phyloP scores from a whole-genome alignment of 2,888 invertebrate genomes.

The Parochlus steinenii region DNA sequence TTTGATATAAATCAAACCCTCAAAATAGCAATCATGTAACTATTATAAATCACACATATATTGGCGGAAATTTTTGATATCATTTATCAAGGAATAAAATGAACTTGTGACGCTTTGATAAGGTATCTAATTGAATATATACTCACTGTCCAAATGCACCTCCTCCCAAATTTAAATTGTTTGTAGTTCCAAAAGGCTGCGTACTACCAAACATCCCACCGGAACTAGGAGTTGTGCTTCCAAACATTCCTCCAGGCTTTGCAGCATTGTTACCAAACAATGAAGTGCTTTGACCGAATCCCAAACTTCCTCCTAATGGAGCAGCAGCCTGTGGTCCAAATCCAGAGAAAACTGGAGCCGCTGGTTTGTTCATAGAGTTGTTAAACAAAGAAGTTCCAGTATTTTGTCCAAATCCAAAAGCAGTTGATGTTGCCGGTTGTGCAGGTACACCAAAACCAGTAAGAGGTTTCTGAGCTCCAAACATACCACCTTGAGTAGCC shows the following conservation, averaged over 20 bases:
- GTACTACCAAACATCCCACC: slow-evolving; percentile 32
- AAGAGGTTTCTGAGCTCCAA: slow-evolving; percentile 16
- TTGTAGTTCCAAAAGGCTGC: slow-evolving; percentile 20
- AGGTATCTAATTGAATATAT: slow-evolving; percentile 10
- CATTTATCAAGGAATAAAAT: no score
- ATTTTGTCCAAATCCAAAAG: slow-evolving; percentile 26
- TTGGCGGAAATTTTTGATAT: no score
- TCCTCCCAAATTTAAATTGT: slow-evolving; percentile 15
- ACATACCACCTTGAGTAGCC: slow-evolving; percentile 26
- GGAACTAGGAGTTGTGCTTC: slow-evolving; percentile 27
- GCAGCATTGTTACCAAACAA: slow-evolving; percentile 34
- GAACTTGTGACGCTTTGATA: no score
- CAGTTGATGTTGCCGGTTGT: slow-evolving; percentile 12
- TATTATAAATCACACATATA: neutral
- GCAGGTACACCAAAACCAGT: slow-evolving; percentile 19
- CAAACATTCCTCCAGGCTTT: slow-evolving; percentile 37
- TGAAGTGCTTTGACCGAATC: slow-evolving; percentile 15
- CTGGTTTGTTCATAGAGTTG: slow-evolving; percentile 27
- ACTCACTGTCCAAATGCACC: slow-evolving; percentile 12
- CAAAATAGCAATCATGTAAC: no score
- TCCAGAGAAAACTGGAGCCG: slow-evolving; percentile 30
- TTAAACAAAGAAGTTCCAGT: slow-evolving; percentile 24
- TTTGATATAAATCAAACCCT: slow-evolving; percentile 5
- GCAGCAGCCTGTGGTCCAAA: slow-evolving; percentile 19
- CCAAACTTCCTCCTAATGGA: slow-evolving; percentile 17